Evolutionary conservation across 2,797 vertebrate genomes (phyloP).

Genomic region (Pelochelys cantorii): DNA sequence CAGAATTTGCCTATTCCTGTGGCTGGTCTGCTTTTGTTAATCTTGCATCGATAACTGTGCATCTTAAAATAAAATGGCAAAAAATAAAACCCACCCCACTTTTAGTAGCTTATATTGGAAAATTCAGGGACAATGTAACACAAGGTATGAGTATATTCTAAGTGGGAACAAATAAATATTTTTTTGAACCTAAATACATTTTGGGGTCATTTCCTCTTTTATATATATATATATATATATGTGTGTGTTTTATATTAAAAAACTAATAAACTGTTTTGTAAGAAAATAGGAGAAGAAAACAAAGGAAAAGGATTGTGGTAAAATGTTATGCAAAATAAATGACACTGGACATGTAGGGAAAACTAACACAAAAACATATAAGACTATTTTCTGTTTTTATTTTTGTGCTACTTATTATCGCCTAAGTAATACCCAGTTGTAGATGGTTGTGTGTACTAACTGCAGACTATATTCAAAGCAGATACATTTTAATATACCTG

Average conservation of each 20-base stretch:
- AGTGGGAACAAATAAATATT: not conserved
- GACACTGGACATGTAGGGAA: slow-evolving; percentile 40
- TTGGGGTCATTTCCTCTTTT: slow-evolving; percentile 8
- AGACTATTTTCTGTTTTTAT: slow-evolving; percentile 41
- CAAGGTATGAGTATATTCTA: slow-evolving; percentile 23
- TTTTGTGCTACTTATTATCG: slow-evolving; percentile 50
- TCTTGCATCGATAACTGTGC: not conserved
- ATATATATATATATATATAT: slow-evolving; percentile 59
- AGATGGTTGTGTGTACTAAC: slow-evolving; percentile 63
- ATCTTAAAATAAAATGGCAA: not conserved
- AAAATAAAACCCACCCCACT: not conserved
- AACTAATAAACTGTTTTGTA: slow-evolving; percentile 65
- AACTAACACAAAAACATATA: slow-evolving; percentile 5
- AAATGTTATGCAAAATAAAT: slow-evolving; percentile 38
- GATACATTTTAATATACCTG: not conserved
- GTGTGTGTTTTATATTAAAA: slow-evolving; percentile 71
- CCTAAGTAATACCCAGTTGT: slow-evolving; percentile 43
- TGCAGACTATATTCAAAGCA: slow-evolving; percentile 22
- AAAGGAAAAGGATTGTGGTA: slow-evolving; percentile 32
- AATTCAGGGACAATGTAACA: slow-evolving; percentile 44
- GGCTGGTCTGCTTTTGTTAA: not conserved
- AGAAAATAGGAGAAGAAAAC: slow-evolving; percentile 45
- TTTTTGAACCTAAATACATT: slow-evolving; percentile 21
- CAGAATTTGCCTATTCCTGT: not conserved
- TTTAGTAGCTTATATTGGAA: not conserved